Conservation (phyloP, 2,113 vertebrate species). For the Chaetura pelagica region DNA sequence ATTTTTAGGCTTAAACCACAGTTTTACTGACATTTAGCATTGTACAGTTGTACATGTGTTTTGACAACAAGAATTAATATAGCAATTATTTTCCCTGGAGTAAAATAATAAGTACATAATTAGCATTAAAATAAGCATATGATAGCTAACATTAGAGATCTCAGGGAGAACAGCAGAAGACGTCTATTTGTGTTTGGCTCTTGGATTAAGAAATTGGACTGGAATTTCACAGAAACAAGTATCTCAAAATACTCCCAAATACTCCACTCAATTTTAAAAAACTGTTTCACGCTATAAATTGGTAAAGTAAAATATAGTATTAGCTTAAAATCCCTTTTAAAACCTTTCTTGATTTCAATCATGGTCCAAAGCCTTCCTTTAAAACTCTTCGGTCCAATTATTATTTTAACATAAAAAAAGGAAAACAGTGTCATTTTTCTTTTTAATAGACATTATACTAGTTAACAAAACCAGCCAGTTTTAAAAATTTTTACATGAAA, state of each 20-base stretch:
- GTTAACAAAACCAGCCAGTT: neutral
- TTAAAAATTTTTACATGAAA: neutral
- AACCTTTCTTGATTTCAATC: neutral
- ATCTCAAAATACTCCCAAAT: neutral
- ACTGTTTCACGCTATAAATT: neutral
- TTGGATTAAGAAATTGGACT: neutral
- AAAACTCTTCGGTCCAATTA: neutral
- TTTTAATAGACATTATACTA: neutral
- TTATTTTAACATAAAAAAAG: neutral
- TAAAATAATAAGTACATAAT: slow-evolving; percentile 24
- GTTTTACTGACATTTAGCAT: neutral
- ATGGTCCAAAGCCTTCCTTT: neutral
- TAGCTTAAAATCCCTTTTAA: neutral
- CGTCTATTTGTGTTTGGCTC: neutral
- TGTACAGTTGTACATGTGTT: neutral
- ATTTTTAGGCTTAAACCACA: neutral
- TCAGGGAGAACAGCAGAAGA: neutral
- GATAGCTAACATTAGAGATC: neutral
- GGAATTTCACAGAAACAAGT: neutral
- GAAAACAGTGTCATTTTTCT: neutral
- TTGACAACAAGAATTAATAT: neutral
- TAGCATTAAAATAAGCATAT: slow-evolving; percentile 4
- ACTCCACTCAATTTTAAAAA: neutral
- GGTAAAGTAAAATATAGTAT: neutral
- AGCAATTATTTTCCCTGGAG: neutral